phyloP scores from a whole-genome alignment of 2,888 invertebrate genomes.

The Argyra leucocephala region DNA sequence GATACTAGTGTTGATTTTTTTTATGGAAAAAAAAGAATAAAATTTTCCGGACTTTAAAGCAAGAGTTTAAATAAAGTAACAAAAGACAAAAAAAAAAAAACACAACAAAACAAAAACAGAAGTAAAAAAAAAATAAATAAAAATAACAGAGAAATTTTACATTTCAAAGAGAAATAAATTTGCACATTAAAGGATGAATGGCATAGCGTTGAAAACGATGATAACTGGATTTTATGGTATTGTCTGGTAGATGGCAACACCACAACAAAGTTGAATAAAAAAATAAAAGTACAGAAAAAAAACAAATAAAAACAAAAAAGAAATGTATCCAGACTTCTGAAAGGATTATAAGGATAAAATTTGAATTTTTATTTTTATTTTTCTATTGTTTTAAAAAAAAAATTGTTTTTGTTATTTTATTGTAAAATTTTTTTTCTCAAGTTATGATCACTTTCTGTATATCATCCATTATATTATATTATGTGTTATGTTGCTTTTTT shows the following conservation, averaged over 20 bases:
- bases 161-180: conserved; percentile 1
- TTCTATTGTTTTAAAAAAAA: neutral
- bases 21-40: neutral
- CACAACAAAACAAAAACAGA: neutral
- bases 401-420: too few species aligned
- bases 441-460: too few species aligned
- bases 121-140: neutral
- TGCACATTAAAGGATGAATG: neutral
- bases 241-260: neutral
- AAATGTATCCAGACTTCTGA: neutral
- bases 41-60: neutral
- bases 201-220: neutral
- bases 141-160: neutral
- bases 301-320: neutral
- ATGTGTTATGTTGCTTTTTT: too few species aligned
- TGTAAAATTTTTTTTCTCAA: too few species aligned
- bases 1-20: too few species aligned
- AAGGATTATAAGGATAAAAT: neutral
- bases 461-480: too few species aligned
- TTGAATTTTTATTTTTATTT: neutral
- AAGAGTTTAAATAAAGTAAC: neutral
- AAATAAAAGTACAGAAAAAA: neutral
- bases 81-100: neutral
- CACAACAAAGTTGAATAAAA: neutral
- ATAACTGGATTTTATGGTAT: neutral